A percentile compares a stretch with the other conserved stretches of the same genome.
Evolutionary conservation across 1,140 invertebrate species (phyloP).

Genomic region (Mizuhopecten yessoensis): DNA sequence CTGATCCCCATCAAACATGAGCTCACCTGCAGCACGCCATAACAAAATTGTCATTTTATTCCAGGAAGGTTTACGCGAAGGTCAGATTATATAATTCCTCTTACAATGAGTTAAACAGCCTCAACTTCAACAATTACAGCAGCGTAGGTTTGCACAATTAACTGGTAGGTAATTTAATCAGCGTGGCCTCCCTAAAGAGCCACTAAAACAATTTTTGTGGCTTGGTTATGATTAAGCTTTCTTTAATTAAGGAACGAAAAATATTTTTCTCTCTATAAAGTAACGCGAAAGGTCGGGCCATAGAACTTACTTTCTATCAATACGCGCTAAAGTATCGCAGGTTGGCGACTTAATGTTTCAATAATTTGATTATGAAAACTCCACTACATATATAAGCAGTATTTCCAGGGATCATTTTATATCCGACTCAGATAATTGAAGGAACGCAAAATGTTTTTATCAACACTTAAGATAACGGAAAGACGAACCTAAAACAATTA

Average conservation of each 20-base stretch:
- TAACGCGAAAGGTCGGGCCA: not conserved
- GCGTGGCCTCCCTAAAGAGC: not conserved
- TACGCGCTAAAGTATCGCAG: not conserved
- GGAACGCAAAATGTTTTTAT: not conserved
- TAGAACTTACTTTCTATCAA: not conserved
- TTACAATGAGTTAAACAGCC: not conserved
- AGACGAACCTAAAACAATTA: not conserved
- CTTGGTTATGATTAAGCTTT: not conserved
- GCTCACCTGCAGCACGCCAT: slow-evolving; percentile 20
- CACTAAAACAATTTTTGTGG: slow-evolving; percentile 1
- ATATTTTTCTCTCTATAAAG: not conserved
- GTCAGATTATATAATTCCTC: not conserved
- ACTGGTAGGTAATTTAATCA: slow-evolving; percentile 27
- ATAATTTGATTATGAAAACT: not conserved
- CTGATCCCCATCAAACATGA: not conserved
- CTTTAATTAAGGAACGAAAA: not conserved
- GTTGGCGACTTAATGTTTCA: not conserved
- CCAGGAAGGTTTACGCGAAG: slow-evolving; percentile 21
- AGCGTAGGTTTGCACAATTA: not conserved
- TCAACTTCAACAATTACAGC: slow-evolving; percentile 38
- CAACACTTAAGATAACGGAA: not conserved
- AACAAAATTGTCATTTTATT: slow-evolving; percentile 36
- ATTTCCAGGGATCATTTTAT: not conserved
- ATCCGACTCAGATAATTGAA: not conserved
- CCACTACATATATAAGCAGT: not conserved